Base-by-base conservation (phyloP, 2,113 vertebrate species). In the Tretioscincus oriximinensis region DNA sequence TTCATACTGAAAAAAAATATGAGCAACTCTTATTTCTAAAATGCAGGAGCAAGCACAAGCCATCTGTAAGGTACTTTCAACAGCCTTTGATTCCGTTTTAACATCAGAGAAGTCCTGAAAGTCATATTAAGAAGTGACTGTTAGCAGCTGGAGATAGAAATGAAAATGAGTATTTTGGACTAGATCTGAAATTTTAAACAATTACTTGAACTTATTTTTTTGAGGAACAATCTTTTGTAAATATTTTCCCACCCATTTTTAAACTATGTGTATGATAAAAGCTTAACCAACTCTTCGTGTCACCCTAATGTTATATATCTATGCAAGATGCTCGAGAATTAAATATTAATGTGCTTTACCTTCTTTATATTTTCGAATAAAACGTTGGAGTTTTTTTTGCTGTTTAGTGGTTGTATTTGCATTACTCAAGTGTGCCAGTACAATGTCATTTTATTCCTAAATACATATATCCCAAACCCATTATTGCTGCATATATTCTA, bases 41-140 rank as follows among this genome's bases (percentile, higher is more conserved):
- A 66, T 81, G 29, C 88, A 98, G 98, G 98, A 99, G 73, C 98
- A 99, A 90, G 98, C 98, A 85, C 98, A 99, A 92, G 95, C 98
- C 26, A 98, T 99, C 93, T 99, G 98, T 94, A 99, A 98, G 93
- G 96, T 98, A 60, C 90, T 99, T 76, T 97, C 98, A 1, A 93
- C 97, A 8, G 97, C 96, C 5, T 99, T 99, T 51, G 98, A 99
- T 90, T 96, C 97, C 0, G 97, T 95, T 26, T 79, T 99, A 83
- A 93, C 95, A 41, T 96, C 96, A 0, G 97, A 97, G 85, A 99
- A 99, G 91, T 92, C 98, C 22, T 99, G 96, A 96, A 84, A 68
- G 41, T 16, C 78, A 11, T 49, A 51, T 2, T 0, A 7, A 65
- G 61, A 84, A 67, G 41, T 9, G 64, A 49, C 73, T 1, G 6